These are phyloP conservation scores for Nyctibius grandis DNA, from an alignment of 2,797 vertebrate genomes.

Conservation along the genomic window DNA sequence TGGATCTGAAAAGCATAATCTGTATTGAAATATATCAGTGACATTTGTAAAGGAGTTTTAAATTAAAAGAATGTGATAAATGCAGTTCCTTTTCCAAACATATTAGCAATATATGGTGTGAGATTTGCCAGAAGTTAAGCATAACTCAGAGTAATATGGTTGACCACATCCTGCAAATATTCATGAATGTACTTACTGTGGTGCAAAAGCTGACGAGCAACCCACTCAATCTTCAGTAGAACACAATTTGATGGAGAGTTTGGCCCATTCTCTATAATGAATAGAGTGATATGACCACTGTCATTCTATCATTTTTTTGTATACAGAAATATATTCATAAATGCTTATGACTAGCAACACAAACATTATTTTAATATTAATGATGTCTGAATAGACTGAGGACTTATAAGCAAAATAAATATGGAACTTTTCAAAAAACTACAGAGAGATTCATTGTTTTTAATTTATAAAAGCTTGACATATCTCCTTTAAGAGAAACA, in stretches of 20 bases:
- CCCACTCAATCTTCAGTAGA: neutral
- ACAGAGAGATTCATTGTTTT: neutral
- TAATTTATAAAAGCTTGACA: neutral
- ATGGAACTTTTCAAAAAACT: neutral
- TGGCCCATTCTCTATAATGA: neutral
- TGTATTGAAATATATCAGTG: neutral
- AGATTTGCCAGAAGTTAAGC: neutral
- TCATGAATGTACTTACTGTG: neutral
- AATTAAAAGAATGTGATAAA: neutral
- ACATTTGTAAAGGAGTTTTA: neutral
- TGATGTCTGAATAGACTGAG: neutral
- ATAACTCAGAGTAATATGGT: neutral
- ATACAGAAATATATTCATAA: neutral
- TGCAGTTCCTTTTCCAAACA: neutral
- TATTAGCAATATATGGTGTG: neutral
- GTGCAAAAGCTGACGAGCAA: neutral
- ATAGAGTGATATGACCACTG: neutral
- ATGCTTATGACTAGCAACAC: neutral
- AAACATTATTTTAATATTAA: neutral
- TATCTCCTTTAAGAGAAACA: conserved; percentile 31
- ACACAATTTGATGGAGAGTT: neutral
- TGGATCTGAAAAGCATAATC: neutral
- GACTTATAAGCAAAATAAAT: neutral
- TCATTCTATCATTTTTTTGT: neutral
- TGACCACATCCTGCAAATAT: neutral